phyloP scores from a whole-genome alignment of 2,113 vertebrate species.

The Etheostoma spectabile region DNA sequence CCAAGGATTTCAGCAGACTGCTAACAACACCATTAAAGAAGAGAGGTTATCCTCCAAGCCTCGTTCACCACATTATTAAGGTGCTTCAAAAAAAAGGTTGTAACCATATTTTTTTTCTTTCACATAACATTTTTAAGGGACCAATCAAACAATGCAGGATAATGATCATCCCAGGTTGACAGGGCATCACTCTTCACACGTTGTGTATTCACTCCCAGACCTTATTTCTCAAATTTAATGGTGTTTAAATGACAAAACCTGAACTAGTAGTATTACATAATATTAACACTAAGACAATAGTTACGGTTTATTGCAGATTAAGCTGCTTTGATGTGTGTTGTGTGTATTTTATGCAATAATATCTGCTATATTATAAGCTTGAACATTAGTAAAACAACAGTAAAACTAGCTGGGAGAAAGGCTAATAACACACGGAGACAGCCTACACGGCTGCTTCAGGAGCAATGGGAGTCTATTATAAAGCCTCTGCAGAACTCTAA shows the following conservation, averaged over 20 bases:
- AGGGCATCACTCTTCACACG: constrained; percentile 37
- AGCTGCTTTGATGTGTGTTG: background rate
- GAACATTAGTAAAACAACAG: constrained; percentile 39
- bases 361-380: constrained; percentile 37
- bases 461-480: constrained; percentile 76
- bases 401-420: constrained; percentile 43
- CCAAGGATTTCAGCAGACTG: constrained; percentile 56
- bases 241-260: constrained; percentile 39
- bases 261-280: background rate
- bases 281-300: constrained; percentile 20
- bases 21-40: constrained; percentile 67
- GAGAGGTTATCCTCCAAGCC: constrained; percentile 58
- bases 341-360: constrained; percentile 23
- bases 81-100: constrained; percentile 58
- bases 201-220: constrained; percentile 31
- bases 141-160: constrained; percentile 72
- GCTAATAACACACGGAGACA: constrained; percentile 61
- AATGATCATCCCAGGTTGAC: constrained; percentile 73
- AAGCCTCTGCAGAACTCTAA: constrained; percentile 68
- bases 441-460: constrained; percentile 61
- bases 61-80: constrained; percentile 66
- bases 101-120: constrained; percentile 49
- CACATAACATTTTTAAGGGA: constrained; percentile 71
- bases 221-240: constrained; percentile 45
- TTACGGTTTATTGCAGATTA: constrained; percentile 35